A percentile compares a stretch with the other conserved stretches of the same genome.
phyloP scores from a whole-genome alignment of 2,113 vertebrate genomes.

The Dermatemys mawii region DNA sequence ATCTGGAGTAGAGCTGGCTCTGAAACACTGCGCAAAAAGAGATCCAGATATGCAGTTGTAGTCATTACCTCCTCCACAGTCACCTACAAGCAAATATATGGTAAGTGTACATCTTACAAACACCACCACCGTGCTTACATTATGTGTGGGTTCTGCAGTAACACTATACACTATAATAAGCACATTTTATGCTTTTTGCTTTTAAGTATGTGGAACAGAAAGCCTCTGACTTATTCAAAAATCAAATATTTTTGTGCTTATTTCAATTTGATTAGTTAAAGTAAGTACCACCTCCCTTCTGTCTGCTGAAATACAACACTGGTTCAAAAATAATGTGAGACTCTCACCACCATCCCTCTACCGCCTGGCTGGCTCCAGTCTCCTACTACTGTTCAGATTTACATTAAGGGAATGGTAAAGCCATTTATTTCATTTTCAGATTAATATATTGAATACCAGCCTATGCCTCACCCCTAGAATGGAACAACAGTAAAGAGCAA shows the following conservation, averaged over 20 bases:
- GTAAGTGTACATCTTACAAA: not conserved
- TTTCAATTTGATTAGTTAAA: not conserved
- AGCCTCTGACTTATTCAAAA: not conserved
- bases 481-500: not conserved
- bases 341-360: not conserved
- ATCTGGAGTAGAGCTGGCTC: constrained; percentile 93
- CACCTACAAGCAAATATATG: constrained; percentile 75
- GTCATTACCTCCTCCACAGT: constrained; percentile 98
- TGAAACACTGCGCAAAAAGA: constrained; percentile 90
- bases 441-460: not conserved
- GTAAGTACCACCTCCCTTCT: not conserved
- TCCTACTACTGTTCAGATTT: not conserved
- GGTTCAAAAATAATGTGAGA: not conserved
- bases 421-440: not conserved
- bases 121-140: accelerated
- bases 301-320: not conserved
- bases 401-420: not conserved
- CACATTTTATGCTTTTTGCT: not conserved
- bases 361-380: not conserved
- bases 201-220: not conserved
- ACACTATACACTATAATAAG: not conserved
- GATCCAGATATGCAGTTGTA: constrained; percentile 94
- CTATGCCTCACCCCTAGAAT: not conserved
- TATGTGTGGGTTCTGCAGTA: not conserved
- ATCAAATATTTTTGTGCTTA: not conserved